phyloP scores from a whole-genome alignment of 2,888 invertebrate genomes.

The Xylota sylvarum region DNA sequence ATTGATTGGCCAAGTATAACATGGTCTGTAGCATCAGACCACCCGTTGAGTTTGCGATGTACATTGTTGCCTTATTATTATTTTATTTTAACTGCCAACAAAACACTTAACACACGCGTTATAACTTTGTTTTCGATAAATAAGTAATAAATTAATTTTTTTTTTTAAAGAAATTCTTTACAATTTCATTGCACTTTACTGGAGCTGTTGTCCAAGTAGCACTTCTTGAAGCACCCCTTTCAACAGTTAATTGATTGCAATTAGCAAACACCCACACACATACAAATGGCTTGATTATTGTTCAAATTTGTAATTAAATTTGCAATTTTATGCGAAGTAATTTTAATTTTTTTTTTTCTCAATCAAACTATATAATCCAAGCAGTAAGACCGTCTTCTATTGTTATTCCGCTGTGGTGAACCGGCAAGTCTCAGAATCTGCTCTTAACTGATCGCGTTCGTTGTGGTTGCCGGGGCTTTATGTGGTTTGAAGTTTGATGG shows the following conservation, averaged over 20 bases:
- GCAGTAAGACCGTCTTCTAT: constrained; percentile 33
- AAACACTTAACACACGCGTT: constrained; percentile 39
- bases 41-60: constrained; percentile 83
- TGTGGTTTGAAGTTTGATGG: constrained; percentile 54
- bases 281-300: constrained; percentile 60
- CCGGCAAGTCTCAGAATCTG: constrained; percentile 57
- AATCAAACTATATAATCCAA: background rate
- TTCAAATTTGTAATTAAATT: constrained; percentile 35
- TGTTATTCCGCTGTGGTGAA: constrained; percentile 17
- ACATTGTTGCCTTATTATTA: constrained; percentile 78
- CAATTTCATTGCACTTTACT: constrained; percentile 48
- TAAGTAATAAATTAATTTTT: constrained; percentile 2
- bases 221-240: constrained; percentile 11
- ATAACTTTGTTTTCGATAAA: constrained; percentile 2
- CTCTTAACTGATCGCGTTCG: constrained; percentile 66
- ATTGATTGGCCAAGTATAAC: constrained; percentile 84
- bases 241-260: constrained; percentile 61
- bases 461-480: constrained; percentile 55
- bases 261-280: constrained; percentile 54
- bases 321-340: constrained; percentile 2
- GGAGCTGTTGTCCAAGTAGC: background rate
- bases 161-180: constrained; percentile 18
- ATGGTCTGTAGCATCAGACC: constrained; percentile 85
- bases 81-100: constrained; percentile 2
- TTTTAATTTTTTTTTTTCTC: constrained; percentile 16